A percentile compares a stretch with the other conserved stretches of the same genome.
Conservation (phyloP, 1,140 invertebrate species). For the Thalassaphorura encarpata region DNA sequence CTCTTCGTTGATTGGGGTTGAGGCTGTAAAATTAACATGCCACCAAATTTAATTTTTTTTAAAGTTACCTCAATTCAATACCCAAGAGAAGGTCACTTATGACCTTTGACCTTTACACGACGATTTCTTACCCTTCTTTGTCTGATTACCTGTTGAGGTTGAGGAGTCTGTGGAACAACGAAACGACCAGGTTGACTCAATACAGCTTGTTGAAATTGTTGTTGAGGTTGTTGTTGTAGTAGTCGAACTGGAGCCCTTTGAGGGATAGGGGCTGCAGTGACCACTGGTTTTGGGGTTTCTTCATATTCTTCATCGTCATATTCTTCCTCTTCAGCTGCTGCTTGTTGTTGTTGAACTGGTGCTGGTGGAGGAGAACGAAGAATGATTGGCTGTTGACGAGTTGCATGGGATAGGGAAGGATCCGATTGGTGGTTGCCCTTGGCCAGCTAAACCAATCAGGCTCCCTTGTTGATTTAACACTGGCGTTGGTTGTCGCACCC, state of each 20-base stretch:
- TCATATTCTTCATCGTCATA: slow-evolving; percentile 23
- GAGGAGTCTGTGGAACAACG: too few species aligned
- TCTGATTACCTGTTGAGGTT: too few species aligned
- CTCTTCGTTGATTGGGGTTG: too few species aligned
- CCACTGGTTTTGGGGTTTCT: slow-evolving; percentile 3
- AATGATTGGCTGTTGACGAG: not conserved
- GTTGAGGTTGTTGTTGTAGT: not conserved
- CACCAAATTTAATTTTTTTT: too few species aligned
- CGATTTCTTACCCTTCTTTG: too few species aligned
- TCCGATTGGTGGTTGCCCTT: not conserved
- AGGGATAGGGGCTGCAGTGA: not conserved
- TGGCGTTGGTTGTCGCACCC: not conserved
- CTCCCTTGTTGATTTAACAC: not conserved
- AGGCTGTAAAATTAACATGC: too few species aligned
- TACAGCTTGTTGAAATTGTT: not conserved
- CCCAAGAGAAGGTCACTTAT: too few species aligned
- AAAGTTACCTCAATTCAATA: too few species aligned
- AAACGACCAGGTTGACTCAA: too few species aligned
- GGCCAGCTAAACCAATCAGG: too few species aligned
- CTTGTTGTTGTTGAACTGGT: too few species aligned
- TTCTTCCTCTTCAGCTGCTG: slow-evolving; percentile 16
- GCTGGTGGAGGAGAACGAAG: not conserved
- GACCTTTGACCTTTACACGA: too few species aligned
- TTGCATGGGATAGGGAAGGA: not conserved
- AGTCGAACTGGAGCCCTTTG: not conserved